Evolutionary conservation across 2,113 vertebrate genomes (phyloP), one percentile per base, ranked within the genome.

Genomic region (Corydoras sp.): DNA sequence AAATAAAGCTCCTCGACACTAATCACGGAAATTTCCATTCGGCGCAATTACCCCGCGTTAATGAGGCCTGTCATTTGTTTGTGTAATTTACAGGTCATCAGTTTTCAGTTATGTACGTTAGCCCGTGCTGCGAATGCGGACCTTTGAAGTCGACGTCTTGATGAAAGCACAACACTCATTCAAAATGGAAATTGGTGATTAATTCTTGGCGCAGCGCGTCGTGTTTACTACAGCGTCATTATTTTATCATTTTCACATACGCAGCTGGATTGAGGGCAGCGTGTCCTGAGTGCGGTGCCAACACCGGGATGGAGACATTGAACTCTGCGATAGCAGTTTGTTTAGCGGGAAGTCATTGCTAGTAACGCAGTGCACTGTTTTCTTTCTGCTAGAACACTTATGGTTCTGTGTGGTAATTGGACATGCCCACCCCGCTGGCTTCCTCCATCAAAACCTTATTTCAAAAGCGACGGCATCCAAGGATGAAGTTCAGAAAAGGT

Each of bases 201-300:
- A 75, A 74, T 73, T 82, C 69, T 68, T 43, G 35, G 35, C 35
- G 18, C 18, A 24, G 18, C 18, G 18, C 18, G 18, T 24, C 18
- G 18, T 24, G 81, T 79, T 58, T 80, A 81, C 81, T 81, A 82
- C 77, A 75, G 60, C 65, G 29, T 85, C 85, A 84, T 85, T 83
- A 82, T 75, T 83, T 75, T 58, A 73, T 43, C 43, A 64, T 73
- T 62, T 55, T 54, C 35, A 43, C 35, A 43, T 43, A 66, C 72
- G 76, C 15, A 32, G 56, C 49, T 10, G 49, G 72, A 77, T 75
- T 75, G 72, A 73, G 29, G 30, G 18, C 43, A 7, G n/a, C 49
- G 63, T 53, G 54, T 35, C 48, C 61, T 29, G 49, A 35, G 54
- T 73, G 51, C 30, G 62, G 66, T 59, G 15, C 65, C 54, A 43